Evolutionary conservation across 2,797 vertebrate species (phyloP).

Genomic region (Clarias fuscus): DNA sequence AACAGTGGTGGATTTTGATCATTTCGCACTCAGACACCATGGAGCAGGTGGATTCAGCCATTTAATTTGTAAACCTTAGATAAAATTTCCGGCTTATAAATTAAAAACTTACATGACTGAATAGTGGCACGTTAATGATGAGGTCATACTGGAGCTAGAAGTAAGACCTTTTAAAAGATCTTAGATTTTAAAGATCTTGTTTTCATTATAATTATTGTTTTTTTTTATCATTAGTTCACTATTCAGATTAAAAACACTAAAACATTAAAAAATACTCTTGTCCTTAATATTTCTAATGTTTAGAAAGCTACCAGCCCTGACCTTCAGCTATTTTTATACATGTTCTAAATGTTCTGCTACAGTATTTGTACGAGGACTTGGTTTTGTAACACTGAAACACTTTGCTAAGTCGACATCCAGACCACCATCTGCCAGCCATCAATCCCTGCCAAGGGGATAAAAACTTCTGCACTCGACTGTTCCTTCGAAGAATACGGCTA

Average conservation of each 20-base stretch:
- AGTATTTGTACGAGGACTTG: not conserved
- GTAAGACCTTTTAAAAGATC: not conserved
- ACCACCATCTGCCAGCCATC: not conserved
- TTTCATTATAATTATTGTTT: not conserved
- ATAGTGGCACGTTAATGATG: not conserved
- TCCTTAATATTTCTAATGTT: not conserved
- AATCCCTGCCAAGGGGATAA: not conserved
- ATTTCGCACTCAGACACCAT: not conserved
- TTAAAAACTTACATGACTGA: not conserved
- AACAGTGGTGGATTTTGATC: not conserved
- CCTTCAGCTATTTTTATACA: not conserved
- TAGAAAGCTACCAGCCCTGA: not conserved
- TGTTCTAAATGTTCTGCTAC: not conserved
- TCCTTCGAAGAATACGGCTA: not conserved
- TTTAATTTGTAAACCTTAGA: not conserved
- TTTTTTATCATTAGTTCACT: not conserved
- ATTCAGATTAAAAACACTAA: too few species aligned
- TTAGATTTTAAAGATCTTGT: too few species aligned
- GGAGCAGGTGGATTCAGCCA: not conserved
- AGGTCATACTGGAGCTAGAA: not conserved
- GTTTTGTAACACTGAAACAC: not conserved
- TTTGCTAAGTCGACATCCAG: not conserved
- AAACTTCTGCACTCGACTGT: not conserved
- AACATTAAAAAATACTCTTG: not conserved
- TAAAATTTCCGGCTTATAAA: not conserved